These are phyloP conservation scores for Blomia tropicalis DNA, from an alignment of 2,888 invertebrate genomes.

Conservation along the genomic window DNA sequence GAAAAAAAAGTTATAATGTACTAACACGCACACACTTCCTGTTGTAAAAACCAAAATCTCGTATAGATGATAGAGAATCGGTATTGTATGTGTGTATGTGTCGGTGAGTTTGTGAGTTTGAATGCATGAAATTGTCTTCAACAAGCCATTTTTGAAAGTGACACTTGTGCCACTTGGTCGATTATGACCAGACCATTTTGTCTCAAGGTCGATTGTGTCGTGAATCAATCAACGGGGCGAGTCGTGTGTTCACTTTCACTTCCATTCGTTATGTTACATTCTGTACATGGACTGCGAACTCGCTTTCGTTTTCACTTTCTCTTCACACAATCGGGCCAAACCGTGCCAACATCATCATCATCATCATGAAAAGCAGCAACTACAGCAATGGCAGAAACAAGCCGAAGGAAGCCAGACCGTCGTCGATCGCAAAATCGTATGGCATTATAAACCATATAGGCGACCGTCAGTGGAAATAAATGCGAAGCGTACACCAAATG, in stretches of 20 bases:
- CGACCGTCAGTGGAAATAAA: not conserved
- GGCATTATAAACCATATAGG: conserved; percentile 1
- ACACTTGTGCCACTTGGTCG: conserved; percentile 15
- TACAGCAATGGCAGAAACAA: not conserved
- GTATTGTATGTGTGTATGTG: too few species aligned
- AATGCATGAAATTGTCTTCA: too few species aligned
- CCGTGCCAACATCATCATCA: too few species aligned
- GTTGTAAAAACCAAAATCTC: too few species aligned
- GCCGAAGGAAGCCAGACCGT: not conserved
- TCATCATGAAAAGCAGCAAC: too few species aligned
- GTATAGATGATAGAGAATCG: too few species aligned
- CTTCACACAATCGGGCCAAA: too few species aligned
- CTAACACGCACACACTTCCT: too few species aligned
- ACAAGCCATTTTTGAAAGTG: too few species aligned
- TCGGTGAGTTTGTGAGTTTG: too few species aligned
- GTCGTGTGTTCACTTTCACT: not conserved
- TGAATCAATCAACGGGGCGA: not conserved
- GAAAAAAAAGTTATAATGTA: too few species aligned
- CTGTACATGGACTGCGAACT: not conserved
- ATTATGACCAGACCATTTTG: conserved; percentile 3
- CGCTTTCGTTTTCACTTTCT: not conserved
- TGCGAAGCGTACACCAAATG: conserved; percentile 3
- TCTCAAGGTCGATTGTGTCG: conserved; percentile 5
- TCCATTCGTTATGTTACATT: not conserved
- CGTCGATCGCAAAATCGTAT: not conserved